Conservation (phyloP, 2,113 vertebrate genomes). For the Elephantulus edwardii region DNA sequence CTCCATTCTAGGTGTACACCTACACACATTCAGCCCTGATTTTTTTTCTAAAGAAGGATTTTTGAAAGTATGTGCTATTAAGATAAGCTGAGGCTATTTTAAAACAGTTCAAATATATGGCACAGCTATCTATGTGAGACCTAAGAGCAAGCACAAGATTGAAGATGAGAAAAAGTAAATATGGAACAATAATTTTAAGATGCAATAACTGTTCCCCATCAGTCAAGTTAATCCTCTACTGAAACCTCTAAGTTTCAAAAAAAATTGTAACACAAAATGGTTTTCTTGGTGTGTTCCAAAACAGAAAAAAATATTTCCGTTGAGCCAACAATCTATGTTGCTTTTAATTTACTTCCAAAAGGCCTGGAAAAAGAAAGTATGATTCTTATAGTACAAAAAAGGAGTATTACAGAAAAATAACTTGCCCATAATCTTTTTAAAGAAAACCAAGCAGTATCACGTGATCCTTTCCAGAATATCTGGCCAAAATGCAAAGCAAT, state of each 20-base stretch:
- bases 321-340: not conserved
- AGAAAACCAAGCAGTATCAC: not conserved
- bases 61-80: not conserved
- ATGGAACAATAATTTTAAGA: not conserved
- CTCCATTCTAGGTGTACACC: not conserved
- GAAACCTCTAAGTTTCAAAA: not conserved
- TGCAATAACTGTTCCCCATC: not conserved
- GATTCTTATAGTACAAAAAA: slow-evolving; percentile 26
- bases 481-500: slow-evolving; percentile 13
- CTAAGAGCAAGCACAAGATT: not conserved
- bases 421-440: not conserved
- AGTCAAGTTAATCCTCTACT: not conserved
- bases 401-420: not conserved
- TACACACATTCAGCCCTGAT: not conserved
- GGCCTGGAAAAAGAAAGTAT: not conserved
- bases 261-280: not conserved
- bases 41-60: not conserved
- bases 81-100: not conserved
- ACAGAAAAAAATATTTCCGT: slow-evolving; percentile 28
- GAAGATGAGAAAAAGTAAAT: not conserved
- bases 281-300: not conserved
- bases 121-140: not conserved
- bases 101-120: not conserved
- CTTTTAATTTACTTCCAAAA: slow-evolving; percentile 41
- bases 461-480: not conserved